phyloP scores from a whole-genome alignment of 30 jellyfish, hydroid and myxozoan genomes.

The Nemopilema nomurai region DNA sequence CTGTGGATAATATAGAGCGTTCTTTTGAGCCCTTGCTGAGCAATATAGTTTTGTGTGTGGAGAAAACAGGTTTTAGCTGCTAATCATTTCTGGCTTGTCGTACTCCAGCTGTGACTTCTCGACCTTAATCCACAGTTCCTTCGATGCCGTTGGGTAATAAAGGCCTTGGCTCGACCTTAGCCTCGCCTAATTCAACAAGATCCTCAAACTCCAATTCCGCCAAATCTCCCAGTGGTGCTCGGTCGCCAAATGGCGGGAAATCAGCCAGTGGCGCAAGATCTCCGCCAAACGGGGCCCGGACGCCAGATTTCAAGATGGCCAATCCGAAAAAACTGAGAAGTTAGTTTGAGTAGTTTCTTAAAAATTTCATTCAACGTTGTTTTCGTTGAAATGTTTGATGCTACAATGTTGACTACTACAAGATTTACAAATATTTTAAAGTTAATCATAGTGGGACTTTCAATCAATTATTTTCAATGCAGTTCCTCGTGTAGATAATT shows the following conservation, averaged over 20 bases:
- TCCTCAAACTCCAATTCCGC: conserved; percentile 59
- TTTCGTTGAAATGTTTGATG: too few relatives aligned
- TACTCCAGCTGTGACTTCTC: too few relatives aligned
- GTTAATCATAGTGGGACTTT: too few relatives aligned
- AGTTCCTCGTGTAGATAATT: too few relatives aligned
- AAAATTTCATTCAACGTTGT: too few relatives aligned
- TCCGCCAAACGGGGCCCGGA: conserved; percentile 62
- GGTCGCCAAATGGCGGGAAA: conserved; percentile 47
- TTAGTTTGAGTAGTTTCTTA: too few relatives aligned
- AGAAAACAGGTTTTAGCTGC: too few relatives aligned
- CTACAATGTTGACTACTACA: background rate
- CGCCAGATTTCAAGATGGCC: conserved; percentile 93
- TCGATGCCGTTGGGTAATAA: conserved; percentile 8
- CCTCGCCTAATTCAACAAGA: conserved; percentile 58
- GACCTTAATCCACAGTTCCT: conserved; percentile 18
- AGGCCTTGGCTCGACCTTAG: conserved; percentile 16
- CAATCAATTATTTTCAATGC: too few relatives aligned
- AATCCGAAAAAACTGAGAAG: conserved; percentile 88
- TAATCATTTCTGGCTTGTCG: too few relatives aligned
- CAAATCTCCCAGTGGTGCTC: conserved; percentile 40
- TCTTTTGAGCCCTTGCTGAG: too few relatives aligned
- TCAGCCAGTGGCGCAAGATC: conserved; percentile 61
- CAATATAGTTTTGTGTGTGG: too few relatives aligned
- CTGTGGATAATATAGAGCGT: too few relatives aligned
- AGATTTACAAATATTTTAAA: background rate